Conservation (phyloP, 2,113 vertebrate species). For the Guaruba guarouba region DNA sequence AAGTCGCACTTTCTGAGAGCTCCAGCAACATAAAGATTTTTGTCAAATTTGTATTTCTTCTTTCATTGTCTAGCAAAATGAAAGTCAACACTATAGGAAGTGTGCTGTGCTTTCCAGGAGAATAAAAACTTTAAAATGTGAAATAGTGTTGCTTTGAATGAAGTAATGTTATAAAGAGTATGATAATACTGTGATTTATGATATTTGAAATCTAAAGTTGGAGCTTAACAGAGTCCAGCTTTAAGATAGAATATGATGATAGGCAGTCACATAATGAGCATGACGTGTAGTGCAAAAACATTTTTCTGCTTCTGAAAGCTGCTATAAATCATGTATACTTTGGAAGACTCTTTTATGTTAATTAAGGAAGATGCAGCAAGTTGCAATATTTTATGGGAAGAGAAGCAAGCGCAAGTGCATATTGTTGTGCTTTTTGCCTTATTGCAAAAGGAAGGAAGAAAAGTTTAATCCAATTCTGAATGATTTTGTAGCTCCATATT, state of each 20-base stretch:
- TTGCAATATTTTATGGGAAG: conserved; percentile 43
- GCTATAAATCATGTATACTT: conserved; percentile 48
- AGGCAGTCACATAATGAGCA: conserved; percentile 17
- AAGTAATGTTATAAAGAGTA: neutral
- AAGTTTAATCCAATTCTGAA: conserved; percentile 47
- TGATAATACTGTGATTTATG: neutral
- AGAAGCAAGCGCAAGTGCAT: conserved; percentile 26
- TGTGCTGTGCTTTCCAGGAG: neutral
- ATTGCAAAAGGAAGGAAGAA: conserved; percentile 10
- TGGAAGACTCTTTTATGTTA: conserved; percentile 52
- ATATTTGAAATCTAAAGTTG: neutral
- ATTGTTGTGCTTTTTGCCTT: conserved; percentile 63
- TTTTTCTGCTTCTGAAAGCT: conserved; percentile 47
- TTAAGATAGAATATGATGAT: neutral
- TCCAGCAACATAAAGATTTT: neutral
- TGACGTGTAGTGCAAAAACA: conserved; percentile 13
- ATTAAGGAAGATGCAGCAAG: conserved; percentile 47
- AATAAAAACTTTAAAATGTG: neutral
- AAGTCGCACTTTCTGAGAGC: neutral
- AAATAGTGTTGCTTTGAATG: neutral
- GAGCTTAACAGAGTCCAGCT: neutral
- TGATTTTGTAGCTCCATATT: conserved; percentile 30
- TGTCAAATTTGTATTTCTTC: neutral
- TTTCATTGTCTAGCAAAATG: neutral
- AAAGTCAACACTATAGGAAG: neutral